Percentiles rank a stretch among this genome's conserved stretches.
phyloP scores from a whole-genome alignment of 2,113 vertebrate genomes.

The Cygnus atratus region DNA sequence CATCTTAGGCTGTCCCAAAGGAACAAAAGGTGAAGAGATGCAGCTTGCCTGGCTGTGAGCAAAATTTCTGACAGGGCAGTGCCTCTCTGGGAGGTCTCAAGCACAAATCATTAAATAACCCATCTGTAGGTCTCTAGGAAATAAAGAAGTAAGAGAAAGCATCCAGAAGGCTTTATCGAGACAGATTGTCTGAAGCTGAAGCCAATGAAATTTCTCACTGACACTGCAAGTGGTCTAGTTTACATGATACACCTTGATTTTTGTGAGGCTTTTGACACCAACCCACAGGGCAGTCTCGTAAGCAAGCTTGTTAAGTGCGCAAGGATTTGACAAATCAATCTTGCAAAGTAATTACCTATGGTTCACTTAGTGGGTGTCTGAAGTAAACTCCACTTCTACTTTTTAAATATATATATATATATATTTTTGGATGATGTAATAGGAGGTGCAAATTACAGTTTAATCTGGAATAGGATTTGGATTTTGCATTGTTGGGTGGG shows the following conservation, averaged over 20 bases:
- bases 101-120: accelerated
- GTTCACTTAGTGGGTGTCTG: not conserved
- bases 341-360: accelerated
- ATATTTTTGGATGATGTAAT: not conserved
- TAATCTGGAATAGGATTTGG: not conserved
- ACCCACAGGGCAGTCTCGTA: accelerated
- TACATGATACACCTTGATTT: accelerated
- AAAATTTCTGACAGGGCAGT: accelerated
- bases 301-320: accelerated
- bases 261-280: not conserved
- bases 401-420: not conserved
- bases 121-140: accelerated
- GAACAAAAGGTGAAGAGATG: not conserved
- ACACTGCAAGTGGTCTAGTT: too few species aligned
- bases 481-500: not conserved
- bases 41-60: accelerated
- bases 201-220: accelerated
- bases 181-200: too few species aligned
- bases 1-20: not conserved
- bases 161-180: accelerated
- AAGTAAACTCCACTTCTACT: not conserved
- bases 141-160: not conserved
- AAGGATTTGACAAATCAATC: too few species aligned
- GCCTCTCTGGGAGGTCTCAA: accelerated
- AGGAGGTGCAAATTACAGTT: not conserved